A percentile compares a stretch with the other conserved stretches of the same genome.
These are phyloP conservation scores for Alauda arvensis DNA, from an alignment of 2,797 vertebrate genomes.

Conservation along the genomic window DNA sequence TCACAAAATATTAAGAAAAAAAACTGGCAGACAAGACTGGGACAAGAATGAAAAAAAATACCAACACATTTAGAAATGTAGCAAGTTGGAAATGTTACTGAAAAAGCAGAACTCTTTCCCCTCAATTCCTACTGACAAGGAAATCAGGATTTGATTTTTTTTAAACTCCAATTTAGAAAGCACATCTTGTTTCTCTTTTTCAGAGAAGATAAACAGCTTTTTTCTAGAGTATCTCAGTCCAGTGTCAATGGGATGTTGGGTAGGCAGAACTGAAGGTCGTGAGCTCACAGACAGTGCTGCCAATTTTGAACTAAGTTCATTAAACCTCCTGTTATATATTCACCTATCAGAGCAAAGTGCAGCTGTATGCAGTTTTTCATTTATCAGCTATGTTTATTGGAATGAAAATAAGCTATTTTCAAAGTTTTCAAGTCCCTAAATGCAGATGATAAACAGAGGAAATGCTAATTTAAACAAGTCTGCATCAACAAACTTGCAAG, in stretches of 20 bases:
- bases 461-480: neutral
- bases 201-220: neutral
- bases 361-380: neutral
- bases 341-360: neutral
- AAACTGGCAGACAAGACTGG: neutral
- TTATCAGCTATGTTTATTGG: neutral
- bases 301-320: neutral
- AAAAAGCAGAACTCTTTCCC: neutral
- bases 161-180: neutral
- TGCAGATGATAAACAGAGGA: neutral
- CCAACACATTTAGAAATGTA: neutral
- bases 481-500: neutral
- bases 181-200: neutral
- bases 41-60: neutral
- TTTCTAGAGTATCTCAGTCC: neutral
- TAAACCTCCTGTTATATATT: neutral
- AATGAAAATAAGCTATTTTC: neutral
- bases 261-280: neutral
- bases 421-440: neutral
- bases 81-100: neutral
- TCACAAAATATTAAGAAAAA: neutral
- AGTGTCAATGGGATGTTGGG: neutral
- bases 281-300: neutral
- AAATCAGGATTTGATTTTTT: neutral
- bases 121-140: neutral